Base-by-base conservation (phyloP, 2,888 invertebrate species). In the Sphaerophoria taeniata region DNA sequence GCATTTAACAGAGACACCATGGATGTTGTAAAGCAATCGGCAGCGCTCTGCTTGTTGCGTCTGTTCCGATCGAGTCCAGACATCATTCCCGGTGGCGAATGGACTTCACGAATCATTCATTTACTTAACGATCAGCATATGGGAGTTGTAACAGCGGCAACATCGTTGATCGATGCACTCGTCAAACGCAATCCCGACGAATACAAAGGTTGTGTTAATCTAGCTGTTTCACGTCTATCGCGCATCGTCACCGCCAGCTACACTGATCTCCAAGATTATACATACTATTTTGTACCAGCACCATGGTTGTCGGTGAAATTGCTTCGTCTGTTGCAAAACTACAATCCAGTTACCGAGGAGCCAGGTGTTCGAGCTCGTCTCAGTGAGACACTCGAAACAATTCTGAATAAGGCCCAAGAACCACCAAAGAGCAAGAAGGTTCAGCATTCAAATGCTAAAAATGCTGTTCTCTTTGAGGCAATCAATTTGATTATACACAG, bases 271-370 rank as follows among this genome's bases (percentile, higher is more conserved):
- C 99, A 99, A 93, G 99, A 99, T 93, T 99, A 99, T 92, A 99
- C 99, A 4, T 99, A 99, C 92, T 99, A 99, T 92, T 99, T 99
- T 94, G 99, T 99, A 86, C 99, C 99, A 88, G 99, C 99, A n/a
- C 99, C 99, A 14, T 99, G 99, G 99, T 94, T 99, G 45, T 99
- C 99, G 79, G 99, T 99, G 16, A 99, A 99, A 93, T 93, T 99
- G 77, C 93, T 99, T 87, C 95, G 99, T 89, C 94, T 99, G 84
- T 93, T 99, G 87, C 99, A 99, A 93, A 99, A 99, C 92, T 99
- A 99, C 90, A 98, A 98, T 87, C 99, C 99, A 24, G 99, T 99
- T 89, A 94, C 95, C 88, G 98, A 98, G 90, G 99, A 99, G 93
- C 98, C 99, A 60, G 98, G 98, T 45, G 98, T 99, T 2, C 95